Conservation (phyloP, 2,113 vertebrate species). For the Python bivittatus region DNA sequence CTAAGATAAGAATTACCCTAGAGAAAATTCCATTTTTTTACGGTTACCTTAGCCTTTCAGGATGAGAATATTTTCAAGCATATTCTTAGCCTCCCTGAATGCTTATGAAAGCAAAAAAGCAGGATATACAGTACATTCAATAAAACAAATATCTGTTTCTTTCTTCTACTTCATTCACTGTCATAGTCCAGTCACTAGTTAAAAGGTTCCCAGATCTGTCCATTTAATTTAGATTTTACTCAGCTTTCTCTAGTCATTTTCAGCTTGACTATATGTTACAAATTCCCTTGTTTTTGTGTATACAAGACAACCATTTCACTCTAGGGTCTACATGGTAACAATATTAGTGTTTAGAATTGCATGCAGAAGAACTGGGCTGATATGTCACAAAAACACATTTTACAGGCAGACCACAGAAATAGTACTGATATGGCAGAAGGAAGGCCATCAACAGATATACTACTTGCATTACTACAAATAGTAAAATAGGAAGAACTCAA, state of each 20-base stretch:
- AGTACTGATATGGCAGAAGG: neutral
- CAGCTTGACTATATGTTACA: neutral
- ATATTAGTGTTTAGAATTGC: neutral
- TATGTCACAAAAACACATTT: slow-evolving; percentile 4
- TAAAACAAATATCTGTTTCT: neutral
- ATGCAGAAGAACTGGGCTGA: neutral
- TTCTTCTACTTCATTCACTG: neutral
- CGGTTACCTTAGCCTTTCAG: neutral
- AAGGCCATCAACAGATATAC: neutral
- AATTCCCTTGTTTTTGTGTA: neutral
- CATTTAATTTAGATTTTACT: slow-evolving; percentile 10
- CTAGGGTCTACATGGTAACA: neutral
- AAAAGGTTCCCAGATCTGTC: neutral
- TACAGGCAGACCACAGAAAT: neutral
- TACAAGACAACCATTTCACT: neutral
- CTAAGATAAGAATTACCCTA: neutral
- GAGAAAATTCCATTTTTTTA: neutral
- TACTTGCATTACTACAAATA: too few species aligned
- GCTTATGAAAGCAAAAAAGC: neutral
- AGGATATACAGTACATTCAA: slow-evolving; percentile 8
- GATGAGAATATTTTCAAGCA: neutral
- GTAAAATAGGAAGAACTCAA: neutral
- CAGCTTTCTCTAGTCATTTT: neutral
- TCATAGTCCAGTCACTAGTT: neutral
- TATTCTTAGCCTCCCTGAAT: slow-evolving; percentile 17